These are phyloP conservation scores for Phenganax marumi DNA, from an alignment of 92 coral and sea anemone genomes.

Conservation along the genomic window DNA sequence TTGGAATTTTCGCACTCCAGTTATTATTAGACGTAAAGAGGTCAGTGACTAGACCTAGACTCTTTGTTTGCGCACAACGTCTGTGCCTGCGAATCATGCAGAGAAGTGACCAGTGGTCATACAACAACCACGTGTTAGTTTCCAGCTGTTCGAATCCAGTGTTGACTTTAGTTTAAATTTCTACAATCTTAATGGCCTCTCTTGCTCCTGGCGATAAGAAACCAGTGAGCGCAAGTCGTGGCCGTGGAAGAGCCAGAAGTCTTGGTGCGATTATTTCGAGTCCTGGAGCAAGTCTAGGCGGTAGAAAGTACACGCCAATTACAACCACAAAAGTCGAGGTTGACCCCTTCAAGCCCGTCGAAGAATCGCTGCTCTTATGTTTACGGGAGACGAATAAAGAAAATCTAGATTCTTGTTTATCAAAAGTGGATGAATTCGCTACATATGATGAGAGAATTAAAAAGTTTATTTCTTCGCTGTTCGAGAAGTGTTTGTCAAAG, in stretches of 20 bases:
- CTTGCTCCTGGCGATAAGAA: background rate
- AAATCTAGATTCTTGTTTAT: conserved; percentile 33
- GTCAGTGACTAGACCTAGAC: too few relatives aligned
- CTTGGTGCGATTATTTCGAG: conserved; percentile 55
- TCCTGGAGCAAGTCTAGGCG: background rate
- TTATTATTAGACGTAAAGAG: too few relatives aligned
- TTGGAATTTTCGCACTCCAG: too few relatives aligned
- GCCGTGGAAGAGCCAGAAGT: conserved; percentile 80
- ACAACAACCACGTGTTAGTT: too few relatives aligned
- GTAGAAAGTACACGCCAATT: background rate
- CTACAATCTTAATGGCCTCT: too few relatives aligned
- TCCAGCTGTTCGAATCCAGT: too few relatives aligned
- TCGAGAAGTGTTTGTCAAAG: conserved; percentile 59
- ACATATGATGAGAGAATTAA: conserved; percentile 55
- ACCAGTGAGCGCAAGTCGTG: conserved; percentile 64
- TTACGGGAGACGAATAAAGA: conserved; percentile 45
- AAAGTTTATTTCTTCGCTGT: conserved; percentile 61
- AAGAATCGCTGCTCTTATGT: conserved; percentile 43
- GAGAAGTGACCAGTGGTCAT: too few relatives aligned
- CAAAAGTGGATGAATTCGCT: conserved; percentile 45
- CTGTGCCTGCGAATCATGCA: too few relatives aligned
- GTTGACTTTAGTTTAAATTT: too few relatives aligned
- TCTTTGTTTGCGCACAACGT: too few relatives aligned
- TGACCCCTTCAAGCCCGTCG: conserved; percentile 42
- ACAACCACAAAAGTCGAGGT: background rate